Evolutionary conservation across 2,888 invertebrate genomes (phyloP), one percentile per base, ranked within the genome.

Genomic region (Cinara cedri): DNA sequence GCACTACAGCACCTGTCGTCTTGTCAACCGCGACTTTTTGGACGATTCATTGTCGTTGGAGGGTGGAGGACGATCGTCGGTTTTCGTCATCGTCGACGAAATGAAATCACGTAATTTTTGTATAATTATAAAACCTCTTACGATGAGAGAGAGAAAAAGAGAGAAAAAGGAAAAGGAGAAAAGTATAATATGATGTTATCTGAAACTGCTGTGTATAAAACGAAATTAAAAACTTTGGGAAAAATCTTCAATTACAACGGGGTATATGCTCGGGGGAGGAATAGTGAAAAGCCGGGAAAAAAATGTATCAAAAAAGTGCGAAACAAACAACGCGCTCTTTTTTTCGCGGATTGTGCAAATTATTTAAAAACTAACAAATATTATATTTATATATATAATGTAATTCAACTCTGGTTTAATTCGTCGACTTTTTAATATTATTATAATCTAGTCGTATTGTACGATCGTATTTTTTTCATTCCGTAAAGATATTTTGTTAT

Each of bases 361-460:
- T 76, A 57, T 57, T 66, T 42, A 34, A 4, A 34, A 34, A 76
- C 66, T 66, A 66, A 75, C n/a, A 68, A 57, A 76, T 44, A 60
- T 16, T 51, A 57, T 6, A 34, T 34, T n/a, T 34, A 34, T 34
- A 34, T 6, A 4, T 19, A 46, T 76, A 76, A 76, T 54, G 76
- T 68, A 76, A 68, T 76, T 76, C 68, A 46, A 66, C 66, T 68
- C 57, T 46, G 66, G 66, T 68, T 68, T 68, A 76, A 76, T 76
- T 76, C 49, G 44, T 76, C 55, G 55, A 68, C 66, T 66, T 76
- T 49, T 4, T 34, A n/a, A 34, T 34, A 34, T 4, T 34, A 34
- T 34, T 34, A 68, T 76, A 68, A 76, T 76, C 66, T 6, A 26
- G 76, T 68, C 42, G 68, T 68, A 66, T 76, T n/a, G n/a, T 34